Evolutionary conservation across 2,797 vertebrate genomes (phyloP).

Genomic region (Sebastiscus albofasciatus): DNA sequence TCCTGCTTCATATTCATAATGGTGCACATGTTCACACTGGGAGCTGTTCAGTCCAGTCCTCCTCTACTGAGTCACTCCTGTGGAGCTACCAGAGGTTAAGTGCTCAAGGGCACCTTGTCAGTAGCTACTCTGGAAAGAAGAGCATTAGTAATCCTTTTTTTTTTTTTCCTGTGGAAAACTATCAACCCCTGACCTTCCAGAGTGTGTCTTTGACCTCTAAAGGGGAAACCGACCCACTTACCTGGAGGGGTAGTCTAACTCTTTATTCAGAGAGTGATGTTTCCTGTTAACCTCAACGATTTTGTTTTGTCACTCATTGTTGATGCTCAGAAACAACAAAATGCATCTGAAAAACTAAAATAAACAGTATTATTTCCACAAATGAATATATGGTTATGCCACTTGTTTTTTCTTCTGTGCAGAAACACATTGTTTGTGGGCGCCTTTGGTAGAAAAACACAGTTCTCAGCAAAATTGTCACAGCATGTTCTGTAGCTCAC

Average conservation of each 20-base stretch:
- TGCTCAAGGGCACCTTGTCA: constrained; percentile 45
- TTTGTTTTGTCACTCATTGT: not conserved
- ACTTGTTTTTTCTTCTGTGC: not conserved
- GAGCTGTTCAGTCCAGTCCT: constrained; percentile 11
- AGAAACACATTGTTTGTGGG: not conserved
- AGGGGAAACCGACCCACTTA: not conserved
- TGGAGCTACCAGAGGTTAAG: constrained; percentile 29
- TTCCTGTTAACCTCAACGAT: not conserved
- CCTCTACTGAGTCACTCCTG: constrained; percentile 26
- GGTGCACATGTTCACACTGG: not conserved
- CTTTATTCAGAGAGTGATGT: constrained; percentile 1
- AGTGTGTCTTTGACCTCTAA: not conserved
- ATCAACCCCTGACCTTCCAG: constrained; percentile 8
- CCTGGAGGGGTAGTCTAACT: not conserved
- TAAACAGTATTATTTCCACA: not conserved
- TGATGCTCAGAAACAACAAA: not conserved
- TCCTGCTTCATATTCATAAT: constrained; percentile 36
- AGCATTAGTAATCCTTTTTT: constrained; percentile 13
- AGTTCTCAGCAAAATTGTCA: not conserved
- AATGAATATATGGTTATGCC: not conserved
- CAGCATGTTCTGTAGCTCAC: not conserved
- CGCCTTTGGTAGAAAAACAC: not conserved
- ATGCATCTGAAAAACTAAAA: not conserved
- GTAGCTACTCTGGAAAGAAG: not conserved
- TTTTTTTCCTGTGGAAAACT: not conserved